Percentiles rank a stretch among this genome's conserved stretches.
Conservation (phyloP, 2,888 invertebrate genomes). For the Caenorhabditis sp. region DNA sequence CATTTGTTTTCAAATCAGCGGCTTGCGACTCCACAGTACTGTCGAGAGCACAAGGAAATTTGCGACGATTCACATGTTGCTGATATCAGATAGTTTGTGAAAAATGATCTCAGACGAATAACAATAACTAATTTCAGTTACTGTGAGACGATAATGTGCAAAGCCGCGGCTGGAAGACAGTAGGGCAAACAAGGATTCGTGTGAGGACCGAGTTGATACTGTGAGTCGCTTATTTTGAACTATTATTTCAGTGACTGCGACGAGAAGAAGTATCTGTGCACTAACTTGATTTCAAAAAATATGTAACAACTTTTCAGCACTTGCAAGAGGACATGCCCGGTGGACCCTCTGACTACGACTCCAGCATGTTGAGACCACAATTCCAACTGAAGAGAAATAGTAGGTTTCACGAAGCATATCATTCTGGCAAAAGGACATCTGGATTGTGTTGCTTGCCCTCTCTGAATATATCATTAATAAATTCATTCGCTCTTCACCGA, state of each 20-base stretch:
- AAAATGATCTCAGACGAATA: background rate
- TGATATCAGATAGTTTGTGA: background rate
- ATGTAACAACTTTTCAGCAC: background rate
- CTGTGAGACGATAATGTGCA: too few relatives aligned
- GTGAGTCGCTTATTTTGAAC: too few relatives aligned
- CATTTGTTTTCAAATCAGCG: too few relatives aligned
- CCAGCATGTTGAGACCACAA: slow-evolving; percentile 4
- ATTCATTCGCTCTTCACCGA: too few relatives aligned
- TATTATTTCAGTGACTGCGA: slow-evolving; percentile 1
- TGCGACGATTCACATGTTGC: too few relatives aligned
- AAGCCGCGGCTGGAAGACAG: too few relatives aligned
- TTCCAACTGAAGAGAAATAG: slow-evolving; percentile 6
- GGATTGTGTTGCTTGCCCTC: slow-evolving; percentile 30
- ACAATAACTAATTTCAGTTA: slow-evolving; percentile 2
- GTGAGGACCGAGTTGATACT: too few relatives aligned
- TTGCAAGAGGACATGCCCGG: slow-evolving; percentile 21
- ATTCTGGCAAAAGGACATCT: slow-evolving; percentile 17
- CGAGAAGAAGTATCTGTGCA: slow-evolving; percentile 31
- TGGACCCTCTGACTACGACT: slow-evolving; percentile 1
- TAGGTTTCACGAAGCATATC: slow-evolving; percentile 29
- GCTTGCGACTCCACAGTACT: slow-evolving; percentile 33
- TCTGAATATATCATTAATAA: too few relatives aligned
- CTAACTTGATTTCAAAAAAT: slow-evolving; percentile 26
- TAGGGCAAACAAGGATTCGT: slow-evolving; percentile 28
- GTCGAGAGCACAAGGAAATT: slow-evolving; percentile 16